Percentiles rank a stretch among this genome's conserved stretches.
Conservation (phyloP, 2,797 vertebrate genomes). For the Tokudaia muenninki region DNA sequence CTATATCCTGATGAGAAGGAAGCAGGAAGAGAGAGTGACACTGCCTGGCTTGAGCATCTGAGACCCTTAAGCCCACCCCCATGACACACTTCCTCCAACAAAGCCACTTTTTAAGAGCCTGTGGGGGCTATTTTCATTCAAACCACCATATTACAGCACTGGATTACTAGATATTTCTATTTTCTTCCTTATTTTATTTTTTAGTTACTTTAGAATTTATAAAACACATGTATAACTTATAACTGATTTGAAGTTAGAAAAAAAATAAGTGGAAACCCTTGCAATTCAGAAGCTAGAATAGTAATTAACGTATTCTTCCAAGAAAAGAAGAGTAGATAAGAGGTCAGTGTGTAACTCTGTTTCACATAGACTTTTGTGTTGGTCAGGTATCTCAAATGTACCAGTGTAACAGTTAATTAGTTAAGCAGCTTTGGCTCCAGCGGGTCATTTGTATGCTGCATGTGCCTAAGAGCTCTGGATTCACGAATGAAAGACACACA, state of each 20-base stretch:
- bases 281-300: neutral
- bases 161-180: neutral
- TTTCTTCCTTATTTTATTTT: neutral
- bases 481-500: no score
- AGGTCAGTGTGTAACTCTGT: neutral
- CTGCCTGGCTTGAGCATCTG: neutral
- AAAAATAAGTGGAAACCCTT: neutral
- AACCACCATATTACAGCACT: neutral
- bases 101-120: neutral
- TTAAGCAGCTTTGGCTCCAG: neutral
- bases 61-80: neutral
- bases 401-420: neutral
- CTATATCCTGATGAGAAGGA: neutral
- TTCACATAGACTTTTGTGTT: neutral
- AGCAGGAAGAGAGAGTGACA: neutral
- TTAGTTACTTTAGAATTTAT: slow-evolving; percentile 27
- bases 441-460: no score
- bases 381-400: neutral
- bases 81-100: neutral
- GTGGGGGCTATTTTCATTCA: neutral
- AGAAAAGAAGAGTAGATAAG: slow-evolving; percentile 25
- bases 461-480: no score
- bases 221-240: slow-evolving; percentile 4
- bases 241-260: neutral
- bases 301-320: slow-evolving; percentile 14